Conservation (phyloP, 2,113 vertebrate genomes). For the Calypte anna region DNA sequence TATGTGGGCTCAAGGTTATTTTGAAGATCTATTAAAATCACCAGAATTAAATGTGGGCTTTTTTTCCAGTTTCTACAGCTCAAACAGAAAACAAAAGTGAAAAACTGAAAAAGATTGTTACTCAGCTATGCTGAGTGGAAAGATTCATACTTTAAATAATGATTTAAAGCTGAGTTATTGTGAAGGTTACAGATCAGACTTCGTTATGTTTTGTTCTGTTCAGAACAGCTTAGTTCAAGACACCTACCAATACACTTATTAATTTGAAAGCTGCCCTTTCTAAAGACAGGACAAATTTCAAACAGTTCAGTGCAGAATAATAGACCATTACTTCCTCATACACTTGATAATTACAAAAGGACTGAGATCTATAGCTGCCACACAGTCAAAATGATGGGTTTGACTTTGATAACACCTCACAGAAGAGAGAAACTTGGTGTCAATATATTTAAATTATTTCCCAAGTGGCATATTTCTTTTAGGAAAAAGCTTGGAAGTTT, state of each 20-base stretch:
- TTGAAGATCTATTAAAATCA: background rate
- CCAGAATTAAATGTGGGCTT: background rate
- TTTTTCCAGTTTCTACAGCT: background rate
- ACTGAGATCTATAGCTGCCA: slow-evolving; percentile 24
- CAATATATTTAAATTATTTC: background rate
- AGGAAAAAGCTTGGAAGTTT: background rate
- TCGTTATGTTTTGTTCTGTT: background rate
- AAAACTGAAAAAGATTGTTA: background rate
- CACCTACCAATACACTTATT: background rate
- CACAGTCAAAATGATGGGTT: slow-evolving; percentile 13
- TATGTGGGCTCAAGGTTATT: background rate
- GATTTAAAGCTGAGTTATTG: background rate
- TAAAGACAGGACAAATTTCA: slow-evolving; percentile 45
- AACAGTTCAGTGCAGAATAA: slow-evolving; percentile 46
- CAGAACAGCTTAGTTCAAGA: background rate
- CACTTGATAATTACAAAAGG: slow-evolving; percentile 58
- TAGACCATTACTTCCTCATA: slow-evolving; percentile 52
- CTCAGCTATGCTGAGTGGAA: background rate
- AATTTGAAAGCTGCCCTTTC: slow-evolving; percentile 22
- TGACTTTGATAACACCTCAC: slow-evolving; percentile 27
- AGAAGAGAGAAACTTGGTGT: slow-evolving; percentile 5
- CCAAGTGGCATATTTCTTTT: background rate
- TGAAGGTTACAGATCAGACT: background rate
- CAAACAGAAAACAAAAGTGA: background rate
- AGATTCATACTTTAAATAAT: background rate